Conservation (phyloP, 2,113 vertebrate species). For the Scopus umbretta region DNA sequence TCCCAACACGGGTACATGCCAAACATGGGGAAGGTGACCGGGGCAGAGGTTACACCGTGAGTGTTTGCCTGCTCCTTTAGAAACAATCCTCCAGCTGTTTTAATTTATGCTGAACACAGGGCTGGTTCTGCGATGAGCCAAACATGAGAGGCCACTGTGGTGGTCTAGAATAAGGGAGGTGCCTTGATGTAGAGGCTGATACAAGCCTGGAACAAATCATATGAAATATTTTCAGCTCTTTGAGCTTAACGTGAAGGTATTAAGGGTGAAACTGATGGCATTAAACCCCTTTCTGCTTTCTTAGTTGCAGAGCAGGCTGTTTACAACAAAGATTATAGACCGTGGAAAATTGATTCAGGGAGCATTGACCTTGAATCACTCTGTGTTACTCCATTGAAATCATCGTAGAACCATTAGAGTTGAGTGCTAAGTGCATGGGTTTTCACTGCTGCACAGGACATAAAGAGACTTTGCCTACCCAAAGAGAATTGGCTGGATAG, state of each 20-base stretch:
- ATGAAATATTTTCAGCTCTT: background rate
- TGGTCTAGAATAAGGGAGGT: slow-evolving; percentile 5
- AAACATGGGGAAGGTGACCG: background rate
- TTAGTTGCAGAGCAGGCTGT: background rate
- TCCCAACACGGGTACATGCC: background rate
- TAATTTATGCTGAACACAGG: background rate
- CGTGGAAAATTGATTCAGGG: slow-evolving; percentile 21
- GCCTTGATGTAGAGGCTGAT: background rate
- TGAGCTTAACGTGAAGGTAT: background rate
- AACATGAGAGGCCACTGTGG: background rate
- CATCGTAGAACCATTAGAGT: background rate
- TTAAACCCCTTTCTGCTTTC: slow-evolving; percentile 38
- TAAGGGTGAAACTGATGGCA: slow-evolving; percentile 11
- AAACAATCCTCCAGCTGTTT: background rate
- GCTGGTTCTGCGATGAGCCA: background rate
- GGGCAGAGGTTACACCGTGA: background rate
- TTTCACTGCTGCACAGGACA: background rate
- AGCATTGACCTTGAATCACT: background rate
- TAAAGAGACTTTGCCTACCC: background rate
- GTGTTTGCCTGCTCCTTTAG: background rate
- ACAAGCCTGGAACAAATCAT: slow-evolving; percentile 26
- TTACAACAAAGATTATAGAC: slow-evolving; percentile 28
- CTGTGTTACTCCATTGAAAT: background rate
- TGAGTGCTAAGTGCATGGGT: background rate
- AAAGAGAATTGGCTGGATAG: background rate